These are phyloP conservation scores for Pterobdella sp. DNA, from an alignment of 2,888 invertebrate species.

Conservation along the genomic window DNA sequence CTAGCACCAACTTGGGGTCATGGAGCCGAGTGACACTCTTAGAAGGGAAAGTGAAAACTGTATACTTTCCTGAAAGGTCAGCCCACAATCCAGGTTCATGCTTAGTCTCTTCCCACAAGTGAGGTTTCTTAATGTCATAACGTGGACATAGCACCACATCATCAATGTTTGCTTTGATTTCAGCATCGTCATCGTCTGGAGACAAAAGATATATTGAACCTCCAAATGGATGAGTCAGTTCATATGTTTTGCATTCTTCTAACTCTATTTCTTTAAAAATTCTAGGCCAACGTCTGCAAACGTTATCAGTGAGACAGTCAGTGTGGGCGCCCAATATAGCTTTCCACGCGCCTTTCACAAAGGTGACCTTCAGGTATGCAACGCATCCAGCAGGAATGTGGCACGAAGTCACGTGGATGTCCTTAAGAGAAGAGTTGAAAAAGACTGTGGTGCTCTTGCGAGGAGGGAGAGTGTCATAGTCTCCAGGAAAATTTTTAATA, in stretches of 20 bases:
- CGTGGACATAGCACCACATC: conserved; percentile 33
- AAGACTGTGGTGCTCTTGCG: conserved; percentile 24
- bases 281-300: conserved; percentile 33
- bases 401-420: conserved; percentile 34
- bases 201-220: conserved; percentile 32
- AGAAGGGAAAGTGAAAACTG: conserved; percentile 38
- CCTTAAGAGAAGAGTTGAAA: conserved; percentile 29
- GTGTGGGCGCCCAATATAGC: conserved; percentile 38
- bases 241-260: background rate
- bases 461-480: conserved; percentile 32
- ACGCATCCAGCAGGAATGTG: conserved; percentile 32
- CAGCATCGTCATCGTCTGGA: conserved; percentile 3
- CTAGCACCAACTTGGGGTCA: conserved; percentile 30
- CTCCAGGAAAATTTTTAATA: conserved; percentile 38
- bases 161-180: conserved; percentile 19
- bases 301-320: conserved; percentile 31
- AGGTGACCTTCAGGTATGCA: conserved; percentile 25
- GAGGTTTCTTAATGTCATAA: conserved; percentile 27
- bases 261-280: background rate
- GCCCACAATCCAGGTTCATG: conserved; percentile 36
- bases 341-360: conserved; percentile 31
- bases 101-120: conserved; percentile 27
- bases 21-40: conserved; percentile 34
- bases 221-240: conserved; percentile 28
- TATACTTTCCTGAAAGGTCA: conserved; percentile 36